Evolutionary conservation across 2,797 vertebrate species (phyloP), one percentile per base, ranked within the genome.

Genomic region (Eulemur albifrons): DNA sequence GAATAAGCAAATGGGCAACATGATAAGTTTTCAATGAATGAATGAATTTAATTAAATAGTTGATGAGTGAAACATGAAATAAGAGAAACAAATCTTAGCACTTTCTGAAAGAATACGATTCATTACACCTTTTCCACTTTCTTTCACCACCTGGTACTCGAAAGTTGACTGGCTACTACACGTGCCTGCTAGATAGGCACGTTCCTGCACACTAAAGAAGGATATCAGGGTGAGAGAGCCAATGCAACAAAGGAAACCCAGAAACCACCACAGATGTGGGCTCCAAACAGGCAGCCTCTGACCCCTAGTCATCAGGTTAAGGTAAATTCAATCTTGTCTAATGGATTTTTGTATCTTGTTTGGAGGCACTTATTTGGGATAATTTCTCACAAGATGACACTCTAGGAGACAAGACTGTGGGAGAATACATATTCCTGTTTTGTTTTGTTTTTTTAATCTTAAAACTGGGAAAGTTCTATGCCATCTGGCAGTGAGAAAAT

Each of bases 21-120:
- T 25, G 20, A 20, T 54, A 35, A 50, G 13, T 83, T 72, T 32
- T 69, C 45, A 95, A 79, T 82, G 25, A 65, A 57, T 27, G 7
- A 67, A 67, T 82, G 20, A 14, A 73, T 73, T 70, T 35, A 61
- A 83, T 86, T 67, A 69, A 81, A 63, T 38, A 43, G 27, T 4
- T 72, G 35, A 81, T 38, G 50, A 79, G 23, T 83, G n/a, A 95
- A 91, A 87, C 15, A 52, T 4, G 13, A 63, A 79, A 48, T 30
- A 45, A 67, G 40, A 91, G 4, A n/a, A 69, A 61, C 1, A 65
- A 40, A 65, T 21, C n/a, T 25, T 52, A 81, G 12, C 6, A 40
- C 45, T 72, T 94, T 70, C 59, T 69, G 17, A 57, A 92, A 96
- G 50, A 69, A 13, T 38, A 72, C 45, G 40, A 76, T 63, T 54